Evolutionary conservation across 2,888 invertebrate genomes (phyloP).

Genomic region (Torymus aiolomorphi): DNA sequence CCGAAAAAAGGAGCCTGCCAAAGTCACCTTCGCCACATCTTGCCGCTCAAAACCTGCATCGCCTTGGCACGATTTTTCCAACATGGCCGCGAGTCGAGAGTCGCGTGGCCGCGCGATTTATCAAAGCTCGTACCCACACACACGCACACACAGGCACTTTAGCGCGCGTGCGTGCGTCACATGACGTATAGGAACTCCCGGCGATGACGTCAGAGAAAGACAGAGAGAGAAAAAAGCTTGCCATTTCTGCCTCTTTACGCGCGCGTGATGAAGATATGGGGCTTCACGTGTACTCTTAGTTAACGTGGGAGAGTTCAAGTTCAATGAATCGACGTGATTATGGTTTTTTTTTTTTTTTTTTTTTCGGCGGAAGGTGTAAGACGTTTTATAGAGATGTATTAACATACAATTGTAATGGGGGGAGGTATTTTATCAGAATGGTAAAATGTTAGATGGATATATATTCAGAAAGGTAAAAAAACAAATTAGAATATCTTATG

Average conservation of each 20-base stretch:
- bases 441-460: too few relatives aligned
- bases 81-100: constrained; percentile 33
- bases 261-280: too few relatives aligned
- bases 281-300: too few relatives aligned
- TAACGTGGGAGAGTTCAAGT: neutral
- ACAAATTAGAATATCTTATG: too few relatives aligned
- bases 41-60: constrained; percentile 20
- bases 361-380: too few relatives aligned
- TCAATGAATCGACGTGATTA: neutral
- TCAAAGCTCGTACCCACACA: constrained; percentile 1
- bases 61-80: constrained; percentile 53
- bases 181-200: neutral
- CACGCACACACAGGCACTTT: neutral
- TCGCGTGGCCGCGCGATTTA: neutral
- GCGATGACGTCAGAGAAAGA: constrained; percentile 14
- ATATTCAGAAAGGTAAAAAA: too few relatives aligned
- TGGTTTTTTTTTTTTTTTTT: too few relatives aligned
- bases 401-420: too few relatives aligned
- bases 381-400: too few relatives aligned
- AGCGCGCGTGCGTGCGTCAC: neutral
- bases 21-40: constrained; percentile 46
- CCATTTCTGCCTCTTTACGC: too few relatives aligned
- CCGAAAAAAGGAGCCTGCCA: constrained; percentile 1
- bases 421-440: too few relatives aligned
- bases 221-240: too few relatives aligned